Conservation (phyloP, 2,113 vertebrate genomes). For the Sorex araneus region DNA sequence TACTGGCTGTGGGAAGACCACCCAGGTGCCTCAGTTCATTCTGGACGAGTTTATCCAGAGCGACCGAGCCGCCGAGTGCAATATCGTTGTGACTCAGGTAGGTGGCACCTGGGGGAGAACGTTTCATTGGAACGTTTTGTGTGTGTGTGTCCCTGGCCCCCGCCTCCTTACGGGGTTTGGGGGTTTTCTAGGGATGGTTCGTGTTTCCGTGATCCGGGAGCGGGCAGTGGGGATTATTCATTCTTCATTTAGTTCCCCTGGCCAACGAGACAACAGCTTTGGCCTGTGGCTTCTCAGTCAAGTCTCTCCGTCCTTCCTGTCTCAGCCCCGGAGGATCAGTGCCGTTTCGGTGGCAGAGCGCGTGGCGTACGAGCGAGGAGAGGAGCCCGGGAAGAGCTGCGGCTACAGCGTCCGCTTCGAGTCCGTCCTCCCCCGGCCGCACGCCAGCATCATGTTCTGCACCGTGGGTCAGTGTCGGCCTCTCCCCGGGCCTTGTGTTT, state of each 20-base stretch:
- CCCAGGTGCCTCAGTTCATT: constrained; percentile 98
- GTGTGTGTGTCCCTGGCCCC: no score
- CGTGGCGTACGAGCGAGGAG: constrained; percentile 94
- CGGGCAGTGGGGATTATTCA: no score
- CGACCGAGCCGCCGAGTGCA: constrained; percentile 93
- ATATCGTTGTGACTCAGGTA: constrained; percentile 98
- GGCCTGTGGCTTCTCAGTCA: no score
- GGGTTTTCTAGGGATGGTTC: no score
- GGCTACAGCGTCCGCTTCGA: constrained; percentile 99
- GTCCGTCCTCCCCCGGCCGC: constrained; percentile 95
- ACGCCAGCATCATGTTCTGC: constrained; percentile 97
- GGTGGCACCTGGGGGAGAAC: constrained; percentile 23
- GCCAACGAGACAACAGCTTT: no score
- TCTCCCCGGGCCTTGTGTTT: constrained; percentile 1
- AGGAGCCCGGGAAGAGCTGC: constrained; percentile 96
- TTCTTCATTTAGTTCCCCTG: no score
- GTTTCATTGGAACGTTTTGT: no score
- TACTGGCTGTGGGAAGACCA: constrained; percentile 98
- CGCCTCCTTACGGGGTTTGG: no score
- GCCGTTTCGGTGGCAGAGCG: constrained; percentile 97
- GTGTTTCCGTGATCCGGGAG: no score
- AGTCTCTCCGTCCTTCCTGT: neutral
- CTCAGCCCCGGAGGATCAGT: constrained; percentile 96
- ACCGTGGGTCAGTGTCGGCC: constrained; percentile 93
- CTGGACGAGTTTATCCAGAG: constrained; percentile 93